Evolutionary conservation across 2,797 vertebrate genomes (phyloP).

Genomic region (Falco peregrinus): DNA sequence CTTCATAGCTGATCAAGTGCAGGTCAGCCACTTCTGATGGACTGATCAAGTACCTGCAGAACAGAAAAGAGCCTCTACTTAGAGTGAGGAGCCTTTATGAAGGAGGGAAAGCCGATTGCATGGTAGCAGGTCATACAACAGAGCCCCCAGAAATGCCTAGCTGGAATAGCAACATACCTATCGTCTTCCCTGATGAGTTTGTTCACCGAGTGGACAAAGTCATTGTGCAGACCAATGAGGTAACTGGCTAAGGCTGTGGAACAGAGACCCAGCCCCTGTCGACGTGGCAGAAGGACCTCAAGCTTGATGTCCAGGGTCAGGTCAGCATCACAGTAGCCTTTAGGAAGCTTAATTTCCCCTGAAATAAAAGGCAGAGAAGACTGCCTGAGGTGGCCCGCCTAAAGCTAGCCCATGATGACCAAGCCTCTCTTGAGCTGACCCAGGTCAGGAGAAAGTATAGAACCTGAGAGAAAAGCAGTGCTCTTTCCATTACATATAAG

Average conservation of each 20-base stretch:
- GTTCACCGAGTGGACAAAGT: conserved; percentile 81
- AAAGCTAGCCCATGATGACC: neutral
- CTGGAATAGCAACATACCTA: conserved; percentile 71
- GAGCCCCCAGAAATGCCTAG: accelerated
- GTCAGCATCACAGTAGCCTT: conserved; percentile 79
- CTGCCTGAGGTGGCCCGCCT: neutral
- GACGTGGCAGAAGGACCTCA: conserved; percentile 85
- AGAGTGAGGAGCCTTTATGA: neutral
- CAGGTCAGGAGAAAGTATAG: neutral
- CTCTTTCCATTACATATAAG: too few relatives aligned
- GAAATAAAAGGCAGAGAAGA: neutral
- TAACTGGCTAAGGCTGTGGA: conserved; percentile 92
- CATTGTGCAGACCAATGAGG: conserved; percentile 90
- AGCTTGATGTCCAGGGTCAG: conserved; percentile 80
- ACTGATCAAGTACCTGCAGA: conserved; percentile 86
- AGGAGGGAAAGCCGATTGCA: neutral
- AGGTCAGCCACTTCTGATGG: conserved; percentile 87
- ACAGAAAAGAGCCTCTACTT: neutral
- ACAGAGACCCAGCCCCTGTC: conserved; percentile 87
- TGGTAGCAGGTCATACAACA: neutral
- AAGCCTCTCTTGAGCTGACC: neutral
- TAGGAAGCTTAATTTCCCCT: conserved; percentile 92
- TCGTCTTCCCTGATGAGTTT: conserved; percentile 80
- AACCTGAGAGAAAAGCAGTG: neutral
- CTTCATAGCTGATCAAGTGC: conserved; percentile 90